Base-by-base conservation (phyloP, 2,888 invertebrate species). In the Perithous albicinctus region DNA sequence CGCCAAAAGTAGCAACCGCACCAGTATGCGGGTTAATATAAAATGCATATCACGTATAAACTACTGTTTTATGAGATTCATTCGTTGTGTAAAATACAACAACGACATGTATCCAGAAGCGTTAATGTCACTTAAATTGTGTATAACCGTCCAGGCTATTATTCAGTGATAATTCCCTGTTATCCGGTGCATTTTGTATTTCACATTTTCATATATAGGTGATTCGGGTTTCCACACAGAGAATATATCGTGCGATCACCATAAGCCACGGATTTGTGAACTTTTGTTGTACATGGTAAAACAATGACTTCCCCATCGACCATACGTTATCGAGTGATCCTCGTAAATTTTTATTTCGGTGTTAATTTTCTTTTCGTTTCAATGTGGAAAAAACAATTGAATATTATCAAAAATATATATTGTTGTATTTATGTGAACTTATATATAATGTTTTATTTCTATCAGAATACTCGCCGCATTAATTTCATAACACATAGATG, bases 401-500 rank as follows among this genome's bases (percentile, higher is more conserved):
- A 41, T 56, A 18, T 41, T n/a, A 41, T n/a, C n/a, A n/a, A n/a
- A n/a, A n/a, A n/a, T n/a, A n/a, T n/a, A n/a, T n/a, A n/a, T n/a
- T n/a, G n/a, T n/a, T n/a, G n/a, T 23, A 12, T n/a, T 54, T 41
- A 10, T 6, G 23, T 8, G 10, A 7, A 7, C 3, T 41, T 12
- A 3, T 18, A 26, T 12, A 20, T 67, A 26, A 35, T 7, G 15
- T 35, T 26, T 56, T 43, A 41, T 56, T 41, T 41, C 15, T 15
- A 66, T 4, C 56, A 12, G 12, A 18, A 29, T 18, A 43, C 12
- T n/a, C 54, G 26, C 32, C 67, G 29, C 38, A 26, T 35, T 56
- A 70, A 70, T 56, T 41, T 41, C 38, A 41, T 70, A 56, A 56
- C 56, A 29, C 26, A 43, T 10, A 29, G 70, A 70, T 56, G 70